Base-by-base conservation (phyloP, 1,140 invertebrate genomes). In the Stratiolaelaps scimitus region DNA sequence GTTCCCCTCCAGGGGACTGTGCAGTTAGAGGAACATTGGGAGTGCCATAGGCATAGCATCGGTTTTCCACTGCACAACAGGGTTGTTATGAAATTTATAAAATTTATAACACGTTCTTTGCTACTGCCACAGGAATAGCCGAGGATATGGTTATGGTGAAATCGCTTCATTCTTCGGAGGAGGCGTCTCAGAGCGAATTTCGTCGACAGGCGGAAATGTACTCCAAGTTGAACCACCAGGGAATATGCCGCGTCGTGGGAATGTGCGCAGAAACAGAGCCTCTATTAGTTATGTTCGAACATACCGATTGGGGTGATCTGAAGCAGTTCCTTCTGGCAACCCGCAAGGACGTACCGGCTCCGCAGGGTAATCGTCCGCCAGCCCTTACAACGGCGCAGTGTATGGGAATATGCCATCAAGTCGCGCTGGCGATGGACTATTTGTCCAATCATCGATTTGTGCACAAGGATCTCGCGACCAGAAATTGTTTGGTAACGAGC, bases 241-340 rank as follows among this genome's bases (percentile, higher is more conserved):
- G 89, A 72, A 80, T 94, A 0, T 83, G 82, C 0, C 83, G 83
- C 56, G 76, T 94, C 7, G 78, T 89, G 46, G 91, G 88, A 0
- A 76, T 92, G 15, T 91, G 88, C 74, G 79, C 84, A 40, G 87
- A 92, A 64, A 79, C 82, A 15, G 87, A 92, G 68, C 89, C 89
- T 0, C 86, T 91, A 73, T 89, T 85, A 72, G 84, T 94, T 81
- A 83, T 95, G 17, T 76, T 92, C 5, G 89, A 94, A 73, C 88
- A 91, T 72, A 91, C 88, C 26, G 91, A 94, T 72, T 93, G 90
- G 90, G 91, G 90, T n/a, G 90, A 93, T 75, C 77, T 93, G 64
- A 94, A 93, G 70, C 89, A 89, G 73, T 93, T 92, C 76, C 77
- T 94, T n/a, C 76, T 89, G 48, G 87, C 90, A 4, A 92, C 89